Evolutionary conservation across 2,113 vertebrate species (phyloP), one percentile per base, ranked within the genome.

Genomic region (Coregonus clupeaformis): DNA sequence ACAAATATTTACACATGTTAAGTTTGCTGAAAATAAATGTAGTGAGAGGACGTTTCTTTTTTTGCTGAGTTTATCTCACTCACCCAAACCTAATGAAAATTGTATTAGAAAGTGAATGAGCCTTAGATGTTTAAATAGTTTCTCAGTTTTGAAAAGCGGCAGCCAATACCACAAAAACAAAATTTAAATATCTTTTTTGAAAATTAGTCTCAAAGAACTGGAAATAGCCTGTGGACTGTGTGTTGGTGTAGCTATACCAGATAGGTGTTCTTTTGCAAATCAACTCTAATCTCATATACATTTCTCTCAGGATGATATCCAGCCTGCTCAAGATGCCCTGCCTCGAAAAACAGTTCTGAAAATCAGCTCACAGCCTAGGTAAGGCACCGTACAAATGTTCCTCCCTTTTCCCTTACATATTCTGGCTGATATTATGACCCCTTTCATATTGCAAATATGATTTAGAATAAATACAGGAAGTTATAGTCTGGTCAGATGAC

Each of bases 281-380:
- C 55, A 52, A 60, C 36, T 47, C 36, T 42, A 14, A 45, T n/a
- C 3, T 9, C 79, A 72, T 79, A 27, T 71, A 47, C 42, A 57
- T 80, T 70, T 65, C 79, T 68, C 87, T 84, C n/a, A 98, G 97
- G 95, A 95, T 69, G 94, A 94, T 5, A 73, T 91, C 62, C 95
- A 96, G 75, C 89, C 92, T 1, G 89, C 94, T 2, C 96, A 98
- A 72, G 94, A 97, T 75, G 87, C 94, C 80, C 89, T 98, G 78
- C 96, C 95, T 11, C 91, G 52, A 71, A 96, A 95, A 86, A 92
- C 83, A 0, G 29, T 91, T 42, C 88, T 98, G 74, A 86, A 80
- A 11, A 91, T 98, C 81, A 90, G 84, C 20, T 73, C 69, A 0
- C 85, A 93, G 60, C 94, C 95, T 60, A 94, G 96, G 96, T 97